Evolutionary conservation across 2,797 vertebrate genomes (phyloP).

Genomic region (Hydrocynus forskahlii): DNA sequence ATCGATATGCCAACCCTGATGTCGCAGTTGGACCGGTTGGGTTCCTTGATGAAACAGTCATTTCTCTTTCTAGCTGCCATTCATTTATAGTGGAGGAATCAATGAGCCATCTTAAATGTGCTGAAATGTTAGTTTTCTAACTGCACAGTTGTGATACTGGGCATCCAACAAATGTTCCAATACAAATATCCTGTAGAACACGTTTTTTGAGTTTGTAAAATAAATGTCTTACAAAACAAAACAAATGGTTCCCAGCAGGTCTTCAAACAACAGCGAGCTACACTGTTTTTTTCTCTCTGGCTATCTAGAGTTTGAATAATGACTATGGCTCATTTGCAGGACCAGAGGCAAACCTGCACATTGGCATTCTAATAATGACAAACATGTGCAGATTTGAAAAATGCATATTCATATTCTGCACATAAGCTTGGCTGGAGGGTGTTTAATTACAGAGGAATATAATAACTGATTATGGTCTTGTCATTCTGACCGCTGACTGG

Average conservation of each 20-base stretch:
- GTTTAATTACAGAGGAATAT: constrained; percentile 23
- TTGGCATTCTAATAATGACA: constrained; percentile 21
- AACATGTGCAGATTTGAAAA: constrained; percentile 7
- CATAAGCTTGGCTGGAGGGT: constrained; percentile 6
- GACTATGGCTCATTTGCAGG: neutral
- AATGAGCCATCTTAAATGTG: neutral
- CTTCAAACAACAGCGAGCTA: neutral
- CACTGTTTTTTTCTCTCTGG: neutral
- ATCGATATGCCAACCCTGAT: neutral
- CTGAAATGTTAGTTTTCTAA: neutral
- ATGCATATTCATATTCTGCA: constrained; percentile 19
- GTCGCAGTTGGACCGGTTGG: neutral
- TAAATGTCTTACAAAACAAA: neutral
- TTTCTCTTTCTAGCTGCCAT: neutral
- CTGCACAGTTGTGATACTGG: neutral
- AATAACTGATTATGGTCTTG: neutral
- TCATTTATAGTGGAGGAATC: neutral
- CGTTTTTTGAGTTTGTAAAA: neutral
- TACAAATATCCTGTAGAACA: too few species aligned
- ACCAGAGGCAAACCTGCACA: neutral
- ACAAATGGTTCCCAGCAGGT: too few species aligned
- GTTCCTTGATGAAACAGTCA: neutral
- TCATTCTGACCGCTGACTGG: neutral
- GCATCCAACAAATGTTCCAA: neutral
- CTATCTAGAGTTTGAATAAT: neutral